phyloP scores from a whole-genome alignment of 2,113 vertebrate genomes.

The Chitala chitala region DNA sequence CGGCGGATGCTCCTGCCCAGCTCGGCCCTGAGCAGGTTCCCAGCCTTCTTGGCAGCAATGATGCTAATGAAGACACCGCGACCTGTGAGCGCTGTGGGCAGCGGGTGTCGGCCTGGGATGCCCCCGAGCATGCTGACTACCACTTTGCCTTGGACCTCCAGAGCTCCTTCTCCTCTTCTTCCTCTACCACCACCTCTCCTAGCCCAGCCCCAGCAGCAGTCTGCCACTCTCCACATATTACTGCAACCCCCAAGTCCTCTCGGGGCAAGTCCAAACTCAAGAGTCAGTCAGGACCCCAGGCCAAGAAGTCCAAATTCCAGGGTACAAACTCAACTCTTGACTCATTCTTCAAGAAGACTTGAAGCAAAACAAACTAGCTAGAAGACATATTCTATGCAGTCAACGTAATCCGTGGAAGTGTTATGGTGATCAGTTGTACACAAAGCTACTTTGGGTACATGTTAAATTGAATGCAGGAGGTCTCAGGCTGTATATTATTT shows the following conservation, averaged over 20 bases:
- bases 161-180: slow-evolving; percentile 66
- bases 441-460: too few relatives aligned
- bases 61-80: slow-evolving; percentile 29
- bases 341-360: slow-evolving; percentile 77
- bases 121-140: slow-evolving; percentile 87
- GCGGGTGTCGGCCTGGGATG: slow-evolving; percentile 76
- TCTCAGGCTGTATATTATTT: too few relatives aligned
- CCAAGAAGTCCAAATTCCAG: slow-evolving; percentile 63
- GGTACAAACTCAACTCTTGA: slow-evolving; percentile 67
- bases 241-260: slow-evolving; percentile 32
- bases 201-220: background rate
- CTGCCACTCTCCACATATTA: slow-evolving; percentile 24
- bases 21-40: background rate
- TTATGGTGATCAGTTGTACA: too few relatives aligned
- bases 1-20: background rate
- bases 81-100: slow-evolving; percentile 77
- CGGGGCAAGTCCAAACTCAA: slow-evolving; percentile 66
- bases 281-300: slow-evolving; percentile 51
- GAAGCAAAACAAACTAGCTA: slow-evolving; percentile 27
- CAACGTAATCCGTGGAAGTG: too few relatives aligned
- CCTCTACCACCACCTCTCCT: background rate
- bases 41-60: background rate
- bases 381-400: too few relatives aligned
- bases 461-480: too few relatives aligned
- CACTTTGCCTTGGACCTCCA: slow-evolving; percentile 90